phyloP scores from a whole-genome alignment of 2,797 vertebrate genomes.

The Novumbra hubbsi region DNA sequence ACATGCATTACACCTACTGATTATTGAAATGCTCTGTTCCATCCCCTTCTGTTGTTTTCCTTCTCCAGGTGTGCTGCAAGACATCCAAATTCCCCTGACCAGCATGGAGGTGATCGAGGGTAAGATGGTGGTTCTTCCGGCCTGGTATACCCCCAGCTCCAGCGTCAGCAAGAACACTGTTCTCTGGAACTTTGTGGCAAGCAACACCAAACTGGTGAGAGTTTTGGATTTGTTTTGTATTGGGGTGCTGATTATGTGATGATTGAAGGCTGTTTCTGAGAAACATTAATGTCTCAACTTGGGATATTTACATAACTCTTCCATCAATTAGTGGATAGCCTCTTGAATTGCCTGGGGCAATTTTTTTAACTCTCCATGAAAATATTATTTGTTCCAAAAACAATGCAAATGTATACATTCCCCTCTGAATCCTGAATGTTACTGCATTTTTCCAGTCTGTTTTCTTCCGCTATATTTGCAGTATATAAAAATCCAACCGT shows the following conservation, averaged over 20 bases:
- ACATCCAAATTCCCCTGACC: constrained; percentile 52
- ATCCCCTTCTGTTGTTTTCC: neutral
- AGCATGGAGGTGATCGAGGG: constrained; percentile 76
- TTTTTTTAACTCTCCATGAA: no score
- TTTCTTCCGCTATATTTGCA: neutral
- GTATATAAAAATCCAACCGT: neutral
- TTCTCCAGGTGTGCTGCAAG: constrained; percentile 58
- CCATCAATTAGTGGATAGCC: no score
- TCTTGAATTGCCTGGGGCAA: no score
- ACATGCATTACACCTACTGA: neutral
- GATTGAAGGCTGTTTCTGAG: neutral
- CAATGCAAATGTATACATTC: no score
- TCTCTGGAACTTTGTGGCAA: constrained; percentile 65
- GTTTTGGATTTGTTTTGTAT: neutral
- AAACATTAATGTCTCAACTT: neutral
- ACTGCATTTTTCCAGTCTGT: neutral
- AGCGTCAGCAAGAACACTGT: constrained; percentile 46
- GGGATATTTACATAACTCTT: no score
- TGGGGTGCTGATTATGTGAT: neutral
- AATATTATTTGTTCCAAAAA: no score
- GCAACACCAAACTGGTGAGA: constrained; percentile 51
- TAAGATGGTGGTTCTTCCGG: constrained; percentile 67
- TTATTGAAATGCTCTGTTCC: neutral
- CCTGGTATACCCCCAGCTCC: constrained; percentile 58
- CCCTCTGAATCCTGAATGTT: no score